Evolutionary conservation across 1,140 invertebrate genomes (phyloP).

Genomic region (Nixonia krombeini): DNA sequence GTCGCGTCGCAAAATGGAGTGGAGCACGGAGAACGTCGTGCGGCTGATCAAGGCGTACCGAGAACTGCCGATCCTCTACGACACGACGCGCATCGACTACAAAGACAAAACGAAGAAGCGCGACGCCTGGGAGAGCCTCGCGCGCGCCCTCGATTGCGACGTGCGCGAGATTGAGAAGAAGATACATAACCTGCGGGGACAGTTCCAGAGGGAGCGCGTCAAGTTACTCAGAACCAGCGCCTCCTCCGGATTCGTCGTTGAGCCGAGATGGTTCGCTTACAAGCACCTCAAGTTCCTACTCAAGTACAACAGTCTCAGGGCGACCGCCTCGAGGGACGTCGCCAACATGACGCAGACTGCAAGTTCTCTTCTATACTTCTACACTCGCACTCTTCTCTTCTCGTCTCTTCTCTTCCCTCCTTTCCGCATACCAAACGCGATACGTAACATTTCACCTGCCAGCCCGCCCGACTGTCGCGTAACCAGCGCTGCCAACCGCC

Average conservation of each 20-base stretch:
- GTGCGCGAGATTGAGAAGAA: slow-evolving; percentile 36
- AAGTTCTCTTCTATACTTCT: slow-evolving; percentile 15
- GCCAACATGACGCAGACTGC: slow-evolving; percentile 21
- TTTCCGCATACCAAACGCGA: too few species aligned
- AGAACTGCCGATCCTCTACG: slow-evolving; percentile 33
- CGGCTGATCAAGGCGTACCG: slow-evolving; percentile 28
- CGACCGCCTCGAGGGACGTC: slow-evolving; percentile 11
- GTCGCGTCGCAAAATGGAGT: slow-evolving; percentile 44
- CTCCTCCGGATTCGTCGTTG: slow-evolving; percentile 28
- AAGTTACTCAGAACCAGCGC: slow-evolving; percentile 31
- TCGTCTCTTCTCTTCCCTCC: too few species aligned
- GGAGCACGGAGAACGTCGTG: slow-evolving; percentile 32
- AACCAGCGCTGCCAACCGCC: too few species aligned
- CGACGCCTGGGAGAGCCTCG: slow-evolving; percentile 25
- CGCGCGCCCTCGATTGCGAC: slow-evolving; percentile 29
- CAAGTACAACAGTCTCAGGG: slow-evolving; percentile 24
- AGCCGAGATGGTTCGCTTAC: slow-evolving; percentile 37
- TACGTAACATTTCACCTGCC: slow-evolving; percentile 1
- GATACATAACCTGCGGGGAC: slow-evolving; percentile 35
- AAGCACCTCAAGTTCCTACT: slow-evolving; percentile 33
- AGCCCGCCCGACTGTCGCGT: not conserved
- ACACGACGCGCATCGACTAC: slow-evolving; percentile 38
- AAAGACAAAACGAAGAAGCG: slow-evolving; percentile 35
- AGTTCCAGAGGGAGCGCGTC: slow-evolving; percentile 30
- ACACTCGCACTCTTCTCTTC: not conserved